phyloP scores from a whole-genome alignment of 2,113 vertebrate genomes.

The Otus sunia region DNA sequence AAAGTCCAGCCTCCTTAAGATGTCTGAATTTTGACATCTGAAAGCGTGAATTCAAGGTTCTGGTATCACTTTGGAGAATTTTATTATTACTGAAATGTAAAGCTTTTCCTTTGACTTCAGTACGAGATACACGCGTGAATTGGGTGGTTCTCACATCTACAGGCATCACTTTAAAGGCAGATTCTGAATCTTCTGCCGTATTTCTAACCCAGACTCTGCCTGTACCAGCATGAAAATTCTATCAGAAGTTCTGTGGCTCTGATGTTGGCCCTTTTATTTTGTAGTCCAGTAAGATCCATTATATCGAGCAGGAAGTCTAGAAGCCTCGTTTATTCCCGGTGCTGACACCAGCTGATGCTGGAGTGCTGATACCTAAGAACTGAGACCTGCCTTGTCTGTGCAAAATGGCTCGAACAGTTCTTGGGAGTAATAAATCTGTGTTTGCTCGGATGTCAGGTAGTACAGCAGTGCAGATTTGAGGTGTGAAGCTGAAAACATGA shows the following conservation, averaged over 20 bases:
- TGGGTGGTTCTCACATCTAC: not conserved
- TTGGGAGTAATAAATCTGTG: accelerated
- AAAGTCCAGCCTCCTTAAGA: not conserved
- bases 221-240: not conserved
- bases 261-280: not conserved
- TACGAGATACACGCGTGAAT: accelerated
- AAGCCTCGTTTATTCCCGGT: not conserved
- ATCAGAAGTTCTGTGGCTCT: not conserved
- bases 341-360: not conserved
- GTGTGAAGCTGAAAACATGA: not conserved
- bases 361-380: accelerated
- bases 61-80: not conserved
- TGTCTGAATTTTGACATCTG: not conserved
- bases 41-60: not conserved
- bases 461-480: not conserved
- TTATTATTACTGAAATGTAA: not conserved
- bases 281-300: not conserved
- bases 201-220: not conserved
- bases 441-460: not conserved
- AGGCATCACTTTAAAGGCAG: not conserved
- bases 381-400: not conserved
- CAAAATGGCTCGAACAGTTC: not conserved
- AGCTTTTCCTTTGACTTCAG: not conserved
- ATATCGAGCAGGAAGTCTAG: not conserved
- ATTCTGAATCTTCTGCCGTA: not conserved